These are phyloP conservation scores for Emmelina monodactyla DNA, from an alignment of 2,888 invertebrate genomes.

Conservation along the genomic window DNA sequence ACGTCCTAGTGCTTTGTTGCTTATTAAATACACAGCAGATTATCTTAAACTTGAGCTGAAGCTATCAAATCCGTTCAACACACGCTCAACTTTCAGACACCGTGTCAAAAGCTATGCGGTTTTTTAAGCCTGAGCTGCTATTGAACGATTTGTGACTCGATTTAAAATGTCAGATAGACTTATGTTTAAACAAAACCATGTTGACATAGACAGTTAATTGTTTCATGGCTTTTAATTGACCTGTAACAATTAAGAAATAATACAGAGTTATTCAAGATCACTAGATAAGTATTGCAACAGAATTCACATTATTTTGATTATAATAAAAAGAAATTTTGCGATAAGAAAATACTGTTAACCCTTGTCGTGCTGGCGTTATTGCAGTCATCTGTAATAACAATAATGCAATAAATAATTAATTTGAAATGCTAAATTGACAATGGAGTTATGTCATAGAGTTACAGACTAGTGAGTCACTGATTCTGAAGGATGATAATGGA, in stretches of 20 bases:
- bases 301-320: too few species aligned
- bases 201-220: constrained; percentile 33
- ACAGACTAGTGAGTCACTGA: too few species aligned
- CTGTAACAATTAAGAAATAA: neutral
- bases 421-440: too few species aligned
- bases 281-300: too few species aligned
- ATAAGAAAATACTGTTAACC: too few species aligned
- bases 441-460: too few species aligned
- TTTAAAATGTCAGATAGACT: neutral
- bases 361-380: too few species aligned
- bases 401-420: too few species aligned
- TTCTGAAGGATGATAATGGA: too few species aligned
- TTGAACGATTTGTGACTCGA: constrained; percentile 2
- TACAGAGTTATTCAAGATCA: too few species aligned
- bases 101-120: neutral
- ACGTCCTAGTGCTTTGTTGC: constrained; percentile 57
- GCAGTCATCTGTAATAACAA: too few species aligned
- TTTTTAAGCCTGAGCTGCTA: neutral
- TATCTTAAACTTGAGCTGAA: neutral
- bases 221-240: constrained; percentile 22
- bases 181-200: constrained; percentile 21
- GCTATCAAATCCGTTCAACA: constrained; percentile 24
- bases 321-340: too few species aligned
- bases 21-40: constrained; percentile 53
- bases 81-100: neutral